Conservation (phyloP, 2,888 invertebrate species). For the Platycheirus albimanus region DNA sequence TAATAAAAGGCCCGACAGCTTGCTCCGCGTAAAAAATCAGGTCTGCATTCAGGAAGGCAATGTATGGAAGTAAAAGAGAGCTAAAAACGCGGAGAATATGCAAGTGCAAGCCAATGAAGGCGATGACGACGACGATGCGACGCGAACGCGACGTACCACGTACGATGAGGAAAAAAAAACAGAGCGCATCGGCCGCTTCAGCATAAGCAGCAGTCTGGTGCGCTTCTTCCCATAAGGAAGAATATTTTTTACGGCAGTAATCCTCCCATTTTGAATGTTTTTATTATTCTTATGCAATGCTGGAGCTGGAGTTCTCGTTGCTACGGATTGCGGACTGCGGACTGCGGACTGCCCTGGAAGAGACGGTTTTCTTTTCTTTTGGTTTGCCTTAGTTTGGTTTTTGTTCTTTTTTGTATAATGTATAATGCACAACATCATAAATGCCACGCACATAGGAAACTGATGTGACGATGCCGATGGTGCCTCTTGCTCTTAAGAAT, state of each 20-base stretch:
- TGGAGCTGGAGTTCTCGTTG: too few species aligned
- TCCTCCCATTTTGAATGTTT: conserved; percentile 71
- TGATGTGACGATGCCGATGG: conserved; percentile 43
- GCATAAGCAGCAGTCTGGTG: conserved; percentile 15
- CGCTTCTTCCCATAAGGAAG: conserved; percentile 68
- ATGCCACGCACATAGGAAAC: conserved; percentile 50
- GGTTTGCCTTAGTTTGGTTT: conserved; percentile 16
- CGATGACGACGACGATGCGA: conserved; percentile 14
- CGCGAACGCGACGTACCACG: conserved; percentile 11
- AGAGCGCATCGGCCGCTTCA: conserved; percentile 24
- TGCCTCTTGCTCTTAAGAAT: conserved; percentile 24
- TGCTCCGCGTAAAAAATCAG: conserved; percentile 24
- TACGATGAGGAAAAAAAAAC: conserved; percentile 31
- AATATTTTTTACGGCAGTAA: conserved; percentile 70
- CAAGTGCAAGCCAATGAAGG: conserved; percentile 20
- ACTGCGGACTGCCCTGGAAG: conserved; percentile 1
- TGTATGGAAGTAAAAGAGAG: conserved; percentile 14
- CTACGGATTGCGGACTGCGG: too few species aligned
- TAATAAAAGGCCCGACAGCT: conserved; percentile 47
- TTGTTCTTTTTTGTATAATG: conserved; percentile 24
- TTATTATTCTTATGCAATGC: conserved; percentile 70
- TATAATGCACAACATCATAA: conserved; percentile 62
- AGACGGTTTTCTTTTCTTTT: conserved; percentile 21
- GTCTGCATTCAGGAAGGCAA: conserved; percentile 4
- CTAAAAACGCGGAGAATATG: conserved; percentile 15